Base-by-base conservation (phyloP, 2,113 vertebrate species). In the Chaenocephalus aceratus region DNA sequence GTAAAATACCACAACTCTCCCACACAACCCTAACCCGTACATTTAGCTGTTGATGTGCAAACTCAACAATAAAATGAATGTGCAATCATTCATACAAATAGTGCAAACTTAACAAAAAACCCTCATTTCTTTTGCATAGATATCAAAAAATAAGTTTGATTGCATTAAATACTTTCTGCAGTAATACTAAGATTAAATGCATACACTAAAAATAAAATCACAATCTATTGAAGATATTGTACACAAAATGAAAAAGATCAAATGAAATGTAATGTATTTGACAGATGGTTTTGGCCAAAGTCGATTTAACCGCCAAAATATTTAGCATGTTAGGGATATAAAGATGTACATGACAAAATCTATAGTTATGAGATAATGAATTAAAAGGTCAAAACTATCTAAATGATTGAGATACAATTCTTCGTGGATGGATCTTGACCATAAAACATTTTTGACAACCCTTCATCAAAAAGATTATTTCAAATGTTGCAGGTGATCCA, bases 91-190 rank as follows among this genome's bases (percentile, higher is more conserved):
- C 16, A 44, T 1, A 61, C 44, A 69, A 73, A 60, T 45, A 79
- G 70, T 87, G 76, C 68, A 89, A 85, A 85, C 23, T 0, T 66
- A 26, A 51, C 1, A 52, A 61, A 71, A 14, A 66, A 14, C 15
- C 13, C 11, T 59, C 2, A 0, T 80, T 70, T 57, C 6, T 66
- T 60, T 77, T 91, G 91, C 88, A 91, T 91, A 89, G 83, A 67
- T 58, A 52, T 30, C 77, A 84, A 48, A 4, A n/a, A 61, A 49
- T 7, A 16, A 1, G 57, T 78, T 41, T 44, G 9, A 81, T 74
- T 78, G 54, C 54, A 76, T 10, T 68, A 71, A 82, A 71, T 18
- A 15, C 12, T 61, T 54, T 51, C 53, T 70, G 54, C 34, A 36
- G 48, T 12, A 58, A 62, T 44, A 15, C 10, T 14, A 13, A 1